These are phyloP conservation scores for Platichthys flesus DNA, from an alignment of 2,113 vertebrate genomes.

Conservation along the genomic window DNA sequence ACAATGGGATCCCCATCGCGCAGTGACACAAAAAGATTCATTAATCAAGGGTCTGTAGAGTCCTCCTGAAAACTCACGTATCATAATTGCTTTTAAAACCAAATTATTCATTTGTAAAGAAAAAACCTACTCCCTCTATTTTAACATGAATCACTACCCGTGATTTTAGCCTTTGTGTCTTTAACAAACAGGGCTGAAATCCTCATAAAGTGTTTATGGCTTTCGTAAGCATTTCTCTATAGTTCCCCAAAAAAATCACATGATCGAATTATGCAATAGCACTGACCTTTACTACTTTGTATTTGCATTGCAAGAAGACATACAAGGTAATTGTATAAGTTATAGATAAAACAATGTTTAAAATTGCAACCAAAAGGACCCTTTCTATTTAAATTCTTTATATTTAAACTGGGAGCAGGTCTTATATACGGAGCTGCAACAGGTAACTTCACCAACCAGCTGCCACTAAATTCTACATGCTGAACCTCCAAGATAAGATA, in stretches of 20 bases:
- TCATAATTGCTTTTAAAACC: not conserved
- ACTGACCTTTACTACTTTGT: not conserved
- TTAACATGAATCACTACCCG: not conserved
- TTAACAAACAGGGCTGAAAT: not conserved
- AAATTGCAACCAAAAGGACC: not conserved
- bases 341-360: not conserved
- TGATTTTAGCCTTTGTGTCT: not conserved
- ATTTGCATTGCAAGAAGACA: too few relatives aligned
- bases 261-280: slow-evolving; percentile 1
- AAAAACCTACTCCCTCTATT: not conserved
- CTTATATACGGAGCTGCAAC: too few relatives aligned
- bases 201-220: not conserved
- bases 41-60: too few relatives aligned
- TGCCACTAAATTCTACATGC: too few relatives aligned
- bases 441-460: too few relatives aligned
- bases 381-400: too few relatives aligned
- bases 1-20: not conserved
- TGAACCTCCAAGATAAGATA: too few relatives aligned
- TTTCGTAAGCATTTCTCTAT: not conserved
- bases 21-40: not conserved
- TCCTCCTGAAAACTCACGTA: not conserved
- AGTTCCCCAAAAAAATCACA: slow-evolving; percentile 30
- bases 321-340: not conserved
- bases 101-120: not conserved
- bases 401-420: too few relatives aligned